phyloP scores from a whole-genome alignment of 2,113 vertebrate genomes.

The Dipodomys ordii region DNA sequence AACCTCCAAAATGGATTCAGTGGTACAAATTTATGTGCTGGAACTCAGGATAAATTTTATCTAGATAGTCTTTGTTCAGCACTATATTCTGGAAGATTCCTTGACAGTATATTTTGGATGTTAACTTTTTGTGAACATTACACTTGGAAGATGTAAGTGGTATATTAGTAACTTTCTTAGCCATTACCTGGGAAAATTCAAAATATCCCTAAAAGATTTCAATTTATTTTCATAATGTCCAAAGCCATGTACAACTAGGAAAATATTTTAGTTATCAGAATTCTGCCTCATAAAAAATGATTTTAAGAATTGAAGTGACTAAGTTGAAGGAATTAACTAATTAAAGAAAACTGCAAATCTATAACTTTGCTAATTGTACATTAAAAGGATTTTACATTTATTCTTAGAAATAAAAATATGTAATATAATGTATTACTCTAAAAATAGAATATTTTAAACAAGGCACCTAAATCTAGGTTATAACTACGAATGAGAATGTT shows the following conservation, averaged over 20 bases:
- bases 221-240: not conserved
- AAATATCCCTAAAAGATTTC: not conserved
- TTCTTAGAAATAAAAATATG: constrained; percentile 24
- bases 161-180: not conserved
- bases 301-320: not conserved
- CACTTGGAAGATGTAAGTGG: not conserved
- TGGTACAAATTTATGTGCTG: not conserved
- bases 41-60: not conserved
- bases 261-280: not conserved
- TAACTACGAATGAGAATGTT: not conserved
- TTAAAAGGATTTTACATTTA: constrained; percentile 1
- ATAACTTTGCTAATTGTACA: not conserved
- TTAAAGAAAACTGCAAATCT: not conserved
- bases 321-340: not conserved
- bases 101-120: not conserved
- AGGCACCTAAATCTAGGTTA: not conserved
- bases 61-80: not conserved
- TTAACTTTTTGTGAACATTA: not conserved
- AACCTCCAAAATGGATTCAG: not conserved
- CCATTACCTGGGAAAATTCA: not conserved
- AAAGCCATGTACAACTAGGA: not conserved
- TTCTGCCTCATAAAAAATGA: not conserved
- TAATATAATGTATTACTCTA: not conserved
- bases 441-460: not conserved
- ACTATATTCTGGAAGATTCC: not conserved